Percentiles rank a stretch among this genome's conserved stretches.
phyloP scores from a whole-genome alignment of 2,113 vertebrate genomes.

The Hippocampus barbouri region DNA sequence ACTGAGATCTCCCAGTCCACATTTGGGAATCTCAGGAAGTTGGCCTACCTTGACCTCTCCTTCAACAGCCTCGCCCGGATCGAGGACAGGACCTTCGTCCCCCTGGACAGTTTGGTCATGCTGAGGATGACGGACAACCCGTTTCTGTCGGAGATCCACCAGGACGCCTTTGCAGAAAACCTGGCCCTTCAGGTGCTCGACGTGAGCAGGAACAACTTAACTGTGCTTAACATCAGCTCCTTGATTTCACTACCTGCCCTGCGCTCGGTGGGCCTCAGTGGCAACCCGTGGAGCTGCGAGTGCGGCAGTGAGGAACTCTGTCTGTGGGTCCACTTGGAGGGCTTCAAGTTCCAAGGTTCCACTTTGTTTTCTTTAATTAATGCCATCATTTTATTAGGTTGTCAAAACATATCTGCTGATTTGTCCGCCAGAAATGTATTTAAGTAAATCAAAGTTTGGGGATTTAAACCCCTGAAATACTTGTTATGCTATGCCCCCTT shows the following conservation, averaged over 20 bases:
- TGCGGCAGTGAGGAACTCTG: conserved; percentile 83
- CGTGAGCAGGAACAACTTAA: conserved; percentile 83
- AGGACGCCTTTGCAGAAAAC: conserved; percentile 81
- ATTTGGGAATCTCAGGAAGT: conserved; percentile 80
- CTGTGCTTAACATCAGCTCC: conserved; percentile 72
- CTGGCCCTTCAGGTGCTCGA: conserved; percentile 82
- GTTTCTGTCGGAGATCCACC: conserved; percentile 75
- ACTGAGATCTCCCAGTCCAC: conserved; percentile 81
- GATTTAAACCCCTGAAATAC: no score
- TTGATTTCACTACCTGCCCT: conserved; percentile 71
- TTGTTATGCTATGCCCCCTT: no score
- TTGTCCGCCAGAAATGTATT: no score
- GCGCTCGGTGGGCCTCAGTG: conserved; percentile 79
- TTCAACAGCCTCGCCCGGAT: conserved; percentile 81
- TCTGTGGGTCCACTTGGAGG: conserved; percentile 78
- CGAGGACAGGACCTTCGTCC: conserved; percentile 80
- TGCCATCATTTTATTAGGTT: not conserved
- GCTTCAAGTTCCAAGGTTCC: conserved; percentile 82
- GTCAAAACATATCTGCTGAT: not conserved
- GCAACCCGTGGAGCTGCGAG: conserved; percentile 87
- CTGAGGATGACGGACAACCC: conserved; percentile 87
- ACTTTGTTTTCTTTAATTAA: not conserved
- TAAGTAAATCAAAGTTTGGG: no score
- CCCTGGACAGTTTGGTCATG: conserved; percentile 81
- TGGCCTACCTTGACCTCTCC: conserved; percentile 89